These are phyloP conservation scores for Neotragus pygmaeus DNA, from an alignment of 2,113 vertebrate genomes.

Conservation along the genomic window DNA sequence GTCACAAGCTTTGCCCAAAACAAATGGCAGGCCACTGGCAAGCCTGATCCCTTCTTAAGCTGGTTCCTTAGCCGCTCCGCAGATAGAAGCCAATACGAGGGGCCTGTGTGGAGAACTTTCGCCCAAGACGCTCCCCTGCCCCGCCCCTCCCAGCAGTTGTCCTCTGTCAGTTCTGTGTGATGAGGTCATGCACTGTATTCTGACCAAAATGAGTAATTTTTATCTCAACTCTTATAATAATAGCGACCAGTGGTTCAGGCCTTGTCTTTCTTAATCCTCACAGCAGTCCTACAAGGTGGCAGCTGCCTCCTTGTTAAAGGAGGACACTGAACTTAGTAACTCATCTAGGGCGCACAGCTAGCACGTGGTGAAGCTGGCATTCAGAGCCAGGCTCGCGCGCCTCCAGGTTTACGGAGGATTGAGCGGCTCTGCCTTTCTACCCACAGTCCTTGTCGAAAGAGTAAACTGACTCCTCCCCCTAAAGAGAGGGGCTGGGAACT, in stretches of 20 bases:
- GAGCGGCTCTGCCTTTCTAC: not conserved
- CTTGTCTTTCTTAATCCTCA: not conserved
- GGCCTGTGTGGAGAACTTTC: not conserved
- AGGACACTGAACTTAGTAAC: not conserved
- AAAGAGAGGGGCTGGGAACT: not conserved
- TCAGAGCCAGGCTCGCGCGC: not conserved
- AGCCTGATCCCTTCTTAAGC: not conserved
- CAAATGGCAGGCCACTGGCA: not conserved
- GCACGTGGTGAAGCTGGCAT: not conserved
- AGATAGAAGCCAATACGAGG: not conserved
- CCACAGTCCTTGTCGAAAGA: not conserved
- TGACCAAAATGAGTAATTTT: not conserved
- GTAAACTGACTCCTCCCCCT: not conserved
- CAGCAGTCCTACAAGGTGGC: not conserved
- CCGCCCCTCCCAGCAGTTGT: not conserved
- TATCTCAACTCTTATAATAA: not conserved
- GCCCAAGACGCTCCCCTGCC: not conserved
- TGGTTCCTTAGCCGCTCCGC: not conserved
- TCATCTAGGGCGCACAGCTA: not conserved
- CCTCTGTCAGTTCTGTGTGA: not conserved
- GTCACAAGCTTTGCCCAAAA: not conserved
- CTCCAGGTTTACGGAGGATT: not conserved
- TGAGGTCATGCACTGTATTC: not conserved
- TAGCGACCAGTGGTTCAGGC: not conserved
- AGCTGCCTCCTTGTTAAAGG: not conserved